A percentile compares a stretch with the other conserved stretches of the same genome.
Evolutionary conservation across 1,140 invertebrate genomes (phyloP).

Genomic region (Calycopis cecrops): DNA sequence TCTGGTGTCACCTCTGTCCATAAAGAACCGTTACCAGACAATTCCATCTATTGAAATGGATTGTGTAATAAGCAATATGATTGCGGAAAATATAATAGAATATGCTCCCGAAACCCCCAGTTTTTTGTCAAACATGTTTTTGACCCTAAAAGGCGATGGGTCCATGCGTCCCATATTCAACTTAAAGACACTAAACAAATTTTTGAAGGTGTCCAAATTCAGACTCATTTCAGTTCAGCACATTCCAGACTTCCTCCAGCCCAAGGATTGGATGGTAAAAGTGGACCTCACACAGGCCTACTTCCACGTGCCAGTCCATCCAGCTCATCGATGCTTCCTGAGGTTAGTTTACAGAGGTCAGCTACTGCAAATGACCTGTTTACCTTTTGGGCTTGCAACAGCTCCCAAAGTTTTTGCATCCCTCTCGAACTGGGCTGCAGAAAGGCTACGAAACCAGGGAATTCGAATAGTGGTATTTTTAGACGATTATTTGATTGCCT

Average conservation of each 20-base stretch:
- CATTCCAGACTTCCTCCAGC: slow-evolving; percentile 10
- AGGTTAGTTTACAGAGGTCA: slow-evolving; percentile 15
- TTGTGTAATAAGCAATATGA: too few species aligned
- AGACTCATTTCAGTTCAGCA: slow-evolving; percentile 2
- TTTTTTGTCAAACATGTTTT: too few species aligned
- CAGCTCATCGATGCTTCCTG: slow-evolving; percentile 11
- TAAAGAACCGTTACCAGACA: too few species aligned
- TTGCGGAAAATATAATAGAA: too few species aligned
- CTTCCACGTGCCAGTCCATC: slow-evolving; percentile 9
- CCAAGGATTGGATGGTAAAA: background rate
- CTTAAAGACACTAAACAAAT: too few species aligned
- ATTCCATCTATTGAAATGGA: too few species aligned
- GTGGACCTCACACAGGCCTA: background rate
- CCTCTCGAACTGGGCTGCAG: slow-evolving; percentile 12
- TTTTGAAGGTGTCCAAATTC: too few species aligned
- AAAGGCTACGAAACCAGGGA: slow-evolving; percentile 5
- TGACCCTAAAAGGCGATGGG: too few species aligned
- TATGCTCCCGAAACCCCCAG: too few species aligned
- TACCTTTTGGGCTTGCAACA: slow-evolving; percentile 15
- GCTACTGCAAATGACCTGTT: slow-evolving; percentile 18
- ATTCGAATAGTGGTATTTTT: slow-evolving; percentile 11
- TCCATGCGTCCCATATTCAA: too few species aligned
- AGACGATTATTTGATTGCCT: too few species aligned
- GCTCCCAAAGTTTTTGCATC: background rate
- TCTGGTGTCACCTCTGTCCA: too few species aligned